phyloP scores from a whole-genome alignment of 2,888 invertebrate species.

The Cantharis rustica region DNA sequence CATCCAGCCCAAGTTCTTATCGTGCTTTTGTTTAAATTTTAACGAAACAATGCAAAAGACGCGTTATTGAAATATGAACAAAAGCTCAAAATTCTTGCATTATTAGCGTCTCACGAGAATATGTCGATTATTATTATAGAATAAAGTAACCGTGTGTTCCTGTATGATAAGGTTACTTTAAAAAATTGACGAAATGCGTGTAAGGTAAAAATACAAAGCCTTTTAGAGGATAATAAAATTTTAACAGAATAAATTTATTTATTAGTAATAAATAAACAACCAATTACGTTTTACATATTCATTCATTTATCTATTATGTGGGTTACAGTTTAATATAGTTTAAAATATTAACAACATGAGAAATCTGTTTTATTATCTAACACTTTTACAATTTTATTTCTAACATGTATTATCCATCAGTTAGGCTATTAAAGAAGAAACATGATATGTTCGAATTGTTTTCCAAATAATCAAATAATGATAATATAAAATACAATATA shows the following conservation, averaged over 20 bases:
- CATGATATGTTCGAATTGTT: not conserved
- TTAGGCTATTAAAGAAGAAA: not conserved
- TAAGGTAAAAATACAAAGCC: not conserved
- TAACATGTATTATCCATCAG: constrained; percentile 4
- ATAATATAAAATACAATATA: not conserved
- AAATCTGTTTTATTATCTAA: constrained; percentile 20
- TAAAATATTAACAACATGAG: constrained; percentile 12
- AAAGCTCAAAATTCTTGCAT: not conserved
- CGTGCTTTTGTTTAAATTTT: not conserved
- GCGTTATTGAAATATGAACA: not conserved
- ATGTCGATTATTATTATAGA: not conserved
- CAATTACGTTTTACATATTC: constrained; percentile 29
- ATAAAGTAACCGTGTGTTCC: not conserved
- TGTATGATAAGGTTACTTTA: not conserved
- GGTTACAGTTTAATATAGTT: constrained; percentile 19
- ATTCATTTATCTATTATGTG: constrained; percentile 21
- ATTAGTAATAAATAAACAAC: constrained; percentile 28
- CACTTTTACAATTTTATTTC: constrained; percentile 18
- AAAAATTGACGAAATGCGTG: not conserved
- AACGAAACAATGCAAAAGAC: not conserved
- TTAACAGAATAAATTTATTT: constrained; percentile 30
- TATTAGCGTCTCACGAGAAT: not conserved
- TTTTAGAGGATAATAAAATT: not conserved
- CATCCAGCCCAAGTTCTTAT: not conserved
- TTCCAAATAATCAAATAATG: not conserved